Conservation (phyloP, 2,888 invertebrate species). For the Macrosoma leucophasiata region DNA sequence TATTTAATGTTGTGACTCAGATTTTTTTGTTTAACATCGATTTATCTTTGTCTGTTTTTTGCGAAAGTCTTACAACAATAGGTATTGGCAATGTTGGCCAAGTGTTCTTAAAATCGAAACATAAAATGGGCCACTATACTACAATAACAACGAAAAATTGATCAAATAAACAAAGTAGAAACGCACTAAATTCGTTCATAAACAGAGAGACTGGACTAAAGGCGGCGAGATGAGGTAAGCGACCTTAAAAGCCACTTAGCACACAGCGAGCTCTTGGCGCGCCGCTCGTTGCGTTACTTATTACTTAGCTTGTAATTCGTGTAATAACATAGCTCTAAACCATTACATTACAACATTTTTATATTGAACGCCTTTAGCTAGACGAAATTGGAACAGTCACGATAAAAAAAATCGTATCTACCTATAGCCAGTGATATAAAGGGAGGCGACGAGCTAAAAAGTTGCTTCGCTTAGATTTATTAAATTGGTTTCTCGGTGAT, state of each 20-base stretch:
- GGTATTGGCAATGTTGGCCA: not conserved
- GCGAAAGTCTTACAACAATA: conserved; percentile 1
- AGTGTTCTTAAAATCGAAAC: conserved; percentile 6
- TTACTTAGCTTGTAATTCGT: conserved; percentile 58
- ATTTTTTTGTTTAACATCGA: too few relatives aligned
- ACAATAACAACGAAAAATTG: conserved; percentile 32
- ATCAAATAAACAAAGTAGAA: conserved; percentile 45
- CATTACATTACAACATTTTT: conserved; percentile 7
- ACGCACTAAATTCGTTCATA: conserved; percentile 49
- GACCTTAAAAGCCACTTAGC: conserved; percentile 72
- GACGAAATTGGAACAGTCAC: too few relatives aligned
- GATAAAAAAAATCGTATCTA: too few relatives aligned
- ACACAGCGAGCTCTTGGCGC: conserved; percentile 47
- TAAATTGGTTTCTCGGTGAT: too few relatives aligned
- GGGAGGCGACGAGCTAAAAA: too few relatives aligned
- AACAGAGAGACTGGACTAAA: conserved; percentile 45
- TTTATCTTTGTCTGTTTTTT: too few relatives aligned
- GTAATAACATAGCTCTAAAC: conserved; percentile 35
- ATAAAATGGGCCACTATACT: conserved; percentile 7
- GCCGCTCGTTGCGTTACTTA: conserved; percentile 58
- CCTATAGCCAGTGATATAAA: too few relatives aligned
- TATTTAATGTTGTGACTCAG: conserved; percentile 40
- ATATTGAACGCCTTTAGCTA: conserved; percentile 11
- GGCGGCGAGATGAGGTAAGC: conserved; percentile 65
- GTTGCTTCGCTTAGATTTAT: too few relatives aligned